Percentiles rank a stretch among this genome's conserved stretches.
phyloP scores from a whole-genome alignment of 1,140 invertebrate species.

The Thaumatotibia leucotreta region DNA sequence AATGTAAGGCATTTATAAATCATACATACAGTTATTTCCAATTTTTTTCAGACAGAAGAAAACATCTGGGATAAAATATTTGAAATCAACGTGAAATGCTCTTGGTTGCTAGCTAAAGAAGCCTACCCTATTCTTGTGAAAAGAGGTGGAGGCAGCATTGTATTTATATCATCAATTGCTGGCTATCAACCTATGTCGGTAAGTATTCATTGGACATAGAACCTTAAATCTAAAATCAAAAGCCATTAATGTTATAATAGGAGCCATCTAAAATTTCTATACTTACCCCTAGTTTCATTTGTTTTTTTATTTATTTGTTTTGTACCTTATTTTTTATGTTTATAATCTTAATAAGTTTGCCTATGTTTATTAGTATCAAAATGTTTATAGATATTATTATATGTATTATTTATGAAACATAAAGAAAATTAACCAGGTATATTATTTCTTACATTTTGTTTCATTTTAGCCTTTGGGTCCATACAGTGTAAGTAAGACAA shows the following conservation, averaged over 20 bases:
- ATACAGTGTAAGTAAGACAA: constrained; percentile 97
- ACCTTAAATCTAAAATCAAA: background rate
- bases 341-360: no score
- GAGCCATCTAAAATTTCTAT: no score
- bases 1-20: no score
- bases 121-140: constrained; percentile 89
- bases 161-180: constrained; percentile 93
- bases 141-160: constrained; percentile 87
- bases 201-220: constrained; percentile 45
- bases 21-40: constrained; percentile 5
- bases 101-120: constrained; percentile 93
- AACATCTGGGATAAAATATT: constrained; percentile 96
- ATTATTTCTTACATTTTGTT: no score
- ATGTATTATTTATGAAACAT: no score
- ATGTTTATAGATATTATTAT: no score
- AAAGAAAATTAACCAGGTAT: no score
- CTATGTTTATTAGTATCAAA: no score
- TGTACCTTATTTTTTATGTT: no score
- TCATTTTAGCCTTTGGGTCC: constrained; percentile 86
- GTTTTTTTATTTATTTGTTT: no score
- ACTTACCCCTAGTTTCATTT: no score
- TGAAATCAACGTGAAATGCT: constrained; percentile 95
- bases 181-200: constrained; percentile 91
- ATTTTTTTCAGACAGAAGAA: constrained; percentile 83
- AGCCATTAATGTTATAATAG: no score